A percentile compares a stretch with the other conserved stretches of the same genome.
Conservation (phyloP, 2,113 vertebrate species). For the Labeo rohita region DNA sequence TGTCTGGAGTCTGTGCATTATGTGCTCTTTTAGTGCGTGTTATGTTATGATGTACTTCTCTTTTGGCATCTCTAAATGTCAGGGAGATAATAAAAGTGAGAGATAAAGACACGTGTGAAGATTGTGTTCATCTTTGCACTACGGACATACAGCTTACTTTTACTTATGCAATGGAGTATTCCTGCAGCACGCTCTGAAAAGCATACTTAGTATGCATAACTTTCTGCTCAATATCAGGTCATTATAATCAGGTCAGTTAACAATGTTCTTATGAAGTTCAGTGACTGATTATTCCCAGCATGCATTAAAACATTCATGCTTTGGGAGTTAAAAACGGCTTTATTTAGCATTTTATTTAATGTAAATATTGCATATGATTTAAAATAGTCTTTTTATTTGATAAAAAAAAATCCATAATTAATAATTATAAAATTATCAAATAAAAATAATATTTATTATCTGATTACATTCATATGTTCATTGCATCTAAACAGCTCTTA, state of each 20-base stretch:
- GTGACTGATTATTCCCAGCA: slow-evolving; percentile 21
- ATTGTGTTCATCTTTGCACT: background rate
- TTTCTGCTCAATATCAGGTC: slow-evolving; percentile 31
- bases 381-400: background rate
- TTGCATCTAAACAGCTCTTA: background rate
- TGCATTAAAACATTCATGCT: background rate
- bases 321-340: background rate
- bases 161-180: background rate
- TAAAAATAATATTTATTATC: too few relatives aligned
- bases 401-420: too few relatives aligned
- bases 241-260: slow-evolving; percentile 33
- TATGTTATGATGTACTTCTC: background rate
- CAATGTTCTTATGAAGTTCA: slow-evolving; percentile 17
- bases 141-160: too few relatives aligned
- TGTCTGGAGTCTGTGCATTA: background rate
- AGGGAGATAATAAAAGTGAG: background rate
- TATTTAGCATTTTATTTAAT: background rate
- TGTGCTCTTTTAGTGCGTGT: background rate
- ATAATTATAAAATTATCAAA: too few relatives aligned
- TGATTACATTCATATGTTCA: background rate
- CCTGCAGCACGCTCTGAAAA: background rate
- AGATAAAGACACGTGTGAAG: background rate
- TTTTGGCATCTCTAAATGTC: background rate
- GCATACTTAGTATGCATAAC: background rate
- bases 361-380: background rate